Evolutionary conservation across 2,113 vertebrate genomes (phyloP), one percentile per base, ranked within the genome.

Genomic region (Neolamprologus toae): DNA sequence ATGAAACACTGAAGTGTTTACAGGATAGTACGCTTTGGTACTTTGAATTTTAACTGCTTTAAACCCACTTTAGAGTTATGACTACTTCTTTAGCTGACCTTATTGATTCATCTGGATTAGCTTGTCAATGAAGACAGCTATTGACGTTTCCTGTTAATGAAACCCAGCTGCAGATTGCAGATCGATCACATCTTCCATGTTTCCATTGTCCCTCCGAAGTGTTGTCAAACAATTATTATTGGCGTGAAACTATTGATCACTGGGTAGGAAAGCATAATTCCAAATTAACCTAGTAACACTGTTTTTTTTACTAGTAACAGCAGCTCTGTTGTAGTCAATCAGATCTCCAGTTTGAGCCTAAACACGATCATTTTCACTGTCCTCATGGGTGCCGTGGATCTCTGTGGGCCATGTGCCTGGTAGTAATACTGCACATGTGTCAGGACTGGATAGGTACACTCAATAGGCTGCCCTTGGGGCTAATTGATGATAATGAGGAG

Each of bases 401-500:
- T 53, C n/a, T 51, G 23, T 55, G 21, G 7, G 71, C 61, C 68
- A 47, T 80, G 82, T 53, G 83, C 76, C 47, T 57, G 28, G 33
- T 63, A 35, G 59, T 33, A 37, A 86, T 90, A 82, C 90, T 82
- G 82, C 66, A 80, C 31, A 11, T 23, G 55, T 40, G 63, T 47
- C 57, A 54, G 10, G 81, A 35, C 53, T 79, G 61, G 82, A 91
- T 76, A 51, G 47, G 86, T 28, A 45, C 45, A 54, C 71, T 68
- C 68, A 42, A 80, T 68, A 80, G 10, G 6, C 45, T 80, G 84
- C 84, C 92, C 80, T 42, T 1, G 68, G 71, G 82, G 86, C 84
- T 92, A 89, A 91, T 61, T 92, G 89, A 57, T 87, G 85, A 88
- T 86, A 88, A 89, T 71, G 57, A 92, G 68, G 35, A 86, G 90